Percentiles rank a stretch among this genome's conserved stretches.
These are phyloP conservation scores for Bettongia penicillata DNA, from an alignment of 2,113 vertebrate genomes.

Conservation along the genomic window DNA sequence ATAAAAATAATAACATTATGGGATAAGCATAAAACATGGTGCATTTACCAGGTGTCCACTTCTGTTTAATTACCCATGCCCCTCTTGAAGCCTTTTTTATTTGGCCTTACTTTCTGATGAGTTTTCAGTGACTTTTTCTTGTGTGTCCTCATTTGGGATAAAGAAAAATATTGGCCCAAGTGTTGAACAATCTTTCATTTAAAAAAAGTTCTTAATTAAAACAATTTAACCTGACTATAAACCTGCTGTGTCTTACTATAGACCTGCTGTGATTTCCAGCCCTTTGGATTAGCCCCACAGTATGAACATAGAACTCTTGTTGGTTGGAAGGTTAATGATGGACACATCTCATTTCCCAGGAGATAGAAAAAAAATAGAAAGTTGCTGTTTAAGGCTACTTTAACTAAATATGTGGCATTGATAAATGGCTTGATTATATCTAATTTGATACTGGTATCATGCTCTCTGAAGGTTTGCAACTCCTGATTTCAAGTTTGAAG, in stretches of 20 bases:
- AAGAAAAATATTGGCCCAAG: slow-evolving; percentile 73
- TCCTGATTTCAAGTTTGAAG: slow-evolving; percentile 59
- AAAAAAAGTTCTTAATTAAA: slow-evolving; percentile 71
- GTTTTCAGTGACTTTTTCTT: slow-evolving; percentile 70
- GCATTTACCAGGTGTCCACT: slow-evolving; percentile 38
- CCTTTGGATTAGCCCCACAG: slow-evolving; percentile 58
- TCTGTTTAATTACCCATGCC: slow-evolving; percentile 57
- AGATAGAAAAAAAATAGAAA: slow-evolving; percentile 39
- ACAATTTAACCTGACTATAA: slow-evolving; percentile 64
- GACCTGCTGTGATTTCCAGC: slow-evolving; percentile 45
- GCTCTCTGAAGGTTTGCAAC: slow-evolving; percentile 44
- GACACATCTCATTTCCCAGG: slow-evolving; percentile 49
- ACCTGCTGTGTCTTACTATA: slow-evolving; percentile 64
- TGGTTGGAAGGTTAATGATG: slow-evolving; percentile 57
- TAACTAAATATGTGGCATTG: slow-evolving; percentile 17
- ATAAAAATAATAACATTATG: slow-evolving; percentile 36
- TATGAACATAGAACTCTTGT: slow-evolving; percentile 36
- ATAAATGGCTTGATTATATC: slow-evolving; percentile 37
- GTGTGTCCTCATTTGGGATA: slow-evolving; percentile 60
- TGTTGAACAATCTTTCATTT: slow-evolving; percentile 68
- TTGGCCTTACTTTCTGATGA: slow-evolving; percentile 72
- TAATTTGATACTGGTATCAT: slow-evolving; percentile 60
- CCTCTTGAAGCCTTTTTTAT: slow-evolving; percentile 51
- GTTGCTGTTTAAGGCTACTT: slow-evolving; percentile 29
- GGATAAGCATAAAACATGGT: slow-evolving; percentile 14